Evolutionary conservation across 2,113 vertebrate species (phyloP).

Genomic region (Gobiocypris rarus): DNA sequence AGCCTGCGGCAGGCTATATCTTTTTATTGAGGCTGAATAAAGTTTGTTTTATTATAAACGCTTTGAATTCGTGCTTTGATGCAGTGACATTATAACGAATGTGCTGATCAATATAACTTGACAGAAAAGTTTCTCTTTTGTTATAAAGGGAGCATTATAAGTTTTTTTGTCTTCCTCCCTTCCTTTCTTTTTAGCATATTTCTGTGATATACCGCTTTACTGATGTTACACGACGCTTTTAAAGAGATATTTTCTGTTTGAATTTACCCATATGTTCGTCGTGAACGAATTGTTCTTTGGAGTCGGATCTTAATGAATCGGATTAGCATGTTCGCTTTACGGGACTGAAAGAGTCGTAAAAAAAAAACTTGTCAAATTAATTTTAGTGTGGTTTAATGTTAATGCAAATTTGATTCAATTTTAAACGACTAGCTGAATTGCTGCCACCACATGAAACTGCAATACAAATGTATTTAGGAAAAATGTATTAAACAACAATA

Average conservation of each 20-base stretch:
- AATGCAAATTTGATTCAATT: neutral
- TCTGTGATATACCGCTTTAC: neutral
- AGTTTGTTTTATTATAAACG: neutral
- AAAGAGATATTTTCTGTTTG: neutral
- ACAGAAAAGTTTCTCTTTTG: neutral
- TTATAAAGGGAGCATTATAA: neutral
- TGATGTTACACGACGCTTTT: neutral
- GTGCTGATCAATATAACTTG: constrained; percentile 10
- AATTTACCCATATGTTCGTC: constrained; percentile 14
- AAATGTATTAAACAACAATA: neutral
- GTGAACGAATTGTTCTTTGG: neutral
- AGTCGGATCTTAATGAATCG: neutral
- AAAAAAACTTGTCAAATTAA: neutral
- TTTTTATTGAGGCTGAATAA: neutral
- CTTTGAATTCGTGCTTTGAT: neutral
- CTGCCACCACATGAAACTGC: neutral
- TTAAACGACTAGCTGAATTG: neutral
- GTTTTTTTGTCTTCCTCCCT: neutral
- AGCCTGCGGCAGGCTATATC: neutral
- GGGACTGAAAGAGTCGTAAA: neutral
- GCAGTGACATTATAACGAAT: neutral
- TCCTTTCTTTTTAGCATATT: neutral
- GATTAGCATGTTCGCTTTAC: neutral
- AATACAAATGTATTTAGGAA: neutral
- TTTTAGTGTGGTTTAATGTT: neutral